Percentiles rank a stretch among this genome's conserved stretches.
phyloP scores from a whole-genome alignment of 2,113 vertebrate species.

The Carassius auratus region DNA sequence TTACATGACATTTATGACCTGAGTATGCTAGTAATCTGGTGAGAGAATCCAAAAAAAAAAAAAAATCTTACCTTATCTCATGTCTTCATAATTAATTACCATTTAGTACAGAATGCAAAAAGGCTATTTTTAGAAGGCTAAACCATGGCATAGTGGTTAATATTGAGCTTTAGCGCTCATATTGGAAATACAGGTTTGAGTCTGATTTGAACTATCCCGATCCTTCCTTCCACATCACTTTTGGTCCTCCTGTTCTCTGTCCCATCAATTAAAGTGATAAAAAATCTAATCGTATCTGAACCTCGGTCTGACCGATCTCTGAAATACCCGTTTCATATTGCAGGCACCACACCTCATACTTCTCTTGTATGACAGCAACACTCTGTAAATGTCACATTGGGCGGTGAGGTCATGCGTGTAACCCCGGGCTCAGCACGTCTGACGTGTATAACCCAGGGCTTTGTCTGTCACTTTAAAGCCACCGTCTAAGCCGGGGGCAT shows the following conservation, averaged over 20 bases:
- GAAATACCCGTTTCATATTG: constrained; percentile 9
- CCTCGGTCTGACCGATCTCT: background rate
- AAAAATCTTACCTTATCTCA: constrained; percentile 28
- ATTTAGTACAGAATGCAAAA: background rate
- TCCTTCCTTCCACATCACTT: background rate
- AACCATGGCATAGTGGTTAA: background rate
- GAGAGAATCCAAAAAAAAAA: constrained; percentile 14
- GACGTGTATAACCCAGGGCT: constrained; percentile 40
- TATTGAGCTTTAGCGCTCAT: background rate
- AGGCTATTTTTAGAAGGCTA: background rate
- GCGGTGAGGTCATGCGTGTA: constrained; percentile 30
- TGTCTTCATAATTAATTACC: background rate
- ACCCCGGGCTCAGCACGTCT: constrained; percentile 17
- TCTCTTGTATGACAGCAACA: constrained; percentile 35
- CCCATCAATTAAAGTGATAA: background rate
- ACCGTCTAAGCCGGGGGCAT: constrained; percentile 32
- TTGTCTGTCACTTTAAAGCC: constrained; percentile 33
- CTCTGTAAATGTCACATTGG: constrained; percentile 44
- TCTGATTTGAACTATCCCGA: background rate
- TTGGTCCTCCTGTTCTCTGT: background rate
- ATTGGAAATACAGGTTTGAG: background rate
- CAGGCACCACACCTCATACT: background rate
- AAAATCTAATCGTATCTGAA: background rate
- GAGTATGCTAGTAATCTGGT: constrained; percentile 28
- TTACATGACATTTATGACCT: constrained; percentile 50